Base-by-base conservation (phyloP, 2,888 invertebrate species). In the Nemoura dubitans region DNA sequence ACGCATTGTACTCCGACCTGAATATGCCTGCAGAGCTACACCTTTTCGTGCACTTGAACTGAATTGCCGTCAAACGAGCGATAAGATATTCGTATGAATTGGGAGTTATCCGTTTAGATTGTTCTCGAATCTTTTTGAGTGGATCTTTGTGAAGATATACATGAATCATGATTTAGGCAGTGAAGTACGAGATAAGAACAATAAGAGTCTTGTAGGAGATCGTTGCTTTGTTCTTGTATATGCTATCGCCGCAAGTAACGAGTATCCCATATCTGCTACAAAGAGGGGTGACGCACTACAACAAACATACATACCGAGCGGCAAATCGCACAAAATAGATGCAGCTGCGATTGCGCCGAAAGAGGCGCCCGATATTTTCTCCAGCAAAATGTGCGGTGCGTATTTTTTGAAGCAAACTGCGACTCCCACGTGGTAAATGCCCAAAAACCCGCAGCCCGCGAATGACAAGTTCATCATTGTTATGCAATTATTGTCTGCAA, bases 371-470 rank as follows among this genome's bases (percentile, higher is more conserved):
- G 98, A 98, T 90, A 98, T 97, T 93, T 96, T 98, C 90, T 96
- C 96, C 91, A 96, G 92, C 89, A 97, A 92, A 89, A 98, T 93
- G 92, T 98, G 97, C 26, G 98, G 98, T 21, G 98, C 98, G 93
- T 98, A 98, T 92, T 98, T 98, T 91, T 97, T 96, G 91, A 99
- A 96, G 92, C 99, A 99, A 89, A 97, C 97, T 16, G 98, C 98
- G 86, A 99, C 99, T 89, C 99, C 99, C 89, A 99, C 97, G 93
- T 99, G 99, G 92, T 99, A 99, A 90, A 99, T 98, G 90, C 99
- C 99, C 90, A 99, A 94, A 92, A 99, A 99, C 89, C 99, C 99
- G 93, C 99, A 99, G 89, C 99, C 99, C 91, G 99, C 98, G 92
- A 99, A 99, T 89, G 99, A 99, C 90, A 99, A 93, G 95, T 98